Conservation (phyloP, 2,113 vertebrate genomes). For the Silurus asotus region DNA sequence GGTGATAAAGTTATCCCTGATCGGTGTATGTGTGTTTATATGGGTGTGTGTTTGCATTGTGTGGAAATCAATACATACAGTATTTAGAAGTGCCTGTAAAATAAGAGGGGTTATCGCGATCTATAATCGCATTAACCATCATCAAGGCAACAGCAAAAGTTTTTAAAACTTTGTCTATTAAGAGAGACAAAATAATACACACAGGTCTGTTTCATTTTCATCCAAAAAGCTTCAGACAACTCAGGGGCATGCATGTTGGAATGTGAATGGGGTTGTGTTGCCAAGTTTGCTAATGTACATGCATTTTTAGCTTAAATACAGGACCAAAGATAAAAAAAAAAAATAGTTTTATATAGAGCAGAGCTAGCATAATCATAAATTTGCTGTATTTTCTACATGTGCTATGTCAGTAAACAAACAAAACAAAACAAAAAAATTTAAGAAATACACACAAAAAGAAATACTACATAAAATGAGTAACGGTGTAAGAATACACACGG, state of each 20-base stretch:
- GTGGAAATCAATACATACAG: background rate
- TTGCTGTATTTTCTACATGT: background rate
- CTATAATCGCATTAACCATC: background rate
- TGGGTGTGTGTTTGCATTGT: no score
- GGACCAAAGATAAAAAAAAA: background rate
- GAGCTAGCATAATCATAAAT: background rate
- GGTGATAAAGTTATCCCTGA: no score
- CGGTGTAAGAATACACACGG: slow-evolving; percentile 24
- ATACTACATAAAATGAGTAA: slow-evolving; percentile 13
- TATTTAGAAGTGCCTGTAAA: background rate
- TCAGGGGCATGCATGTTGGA: background rate
- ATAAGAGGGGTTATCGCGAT: background rate
- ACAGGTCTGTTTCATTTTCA: background rate
- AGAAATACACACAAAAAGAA: background rate
- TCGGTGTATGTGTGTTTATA: no score
- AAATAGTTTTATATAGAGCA: slow-evolving; percentile 11
- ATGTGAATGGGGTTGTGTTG: slow-evolving; percentile 19
- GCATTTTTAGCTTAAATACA: slow-evolving; percentile 36
- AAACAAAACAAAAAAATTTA: background rate
- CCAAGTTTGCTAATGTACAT: slow-evolving; percentile 36
- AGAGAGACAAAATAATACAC: background rate
- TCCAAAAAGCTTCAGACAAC: background rate
- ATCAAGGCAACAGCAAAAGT: background rate
- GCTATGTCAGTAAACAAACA: background rate
- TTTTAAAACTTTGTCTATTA: background rate